These are phyloP conservation scores for Siderastrea radians DNA, from an alignment of 92 coral and sea anemone species.

Conservation along the genomic window DNA sequence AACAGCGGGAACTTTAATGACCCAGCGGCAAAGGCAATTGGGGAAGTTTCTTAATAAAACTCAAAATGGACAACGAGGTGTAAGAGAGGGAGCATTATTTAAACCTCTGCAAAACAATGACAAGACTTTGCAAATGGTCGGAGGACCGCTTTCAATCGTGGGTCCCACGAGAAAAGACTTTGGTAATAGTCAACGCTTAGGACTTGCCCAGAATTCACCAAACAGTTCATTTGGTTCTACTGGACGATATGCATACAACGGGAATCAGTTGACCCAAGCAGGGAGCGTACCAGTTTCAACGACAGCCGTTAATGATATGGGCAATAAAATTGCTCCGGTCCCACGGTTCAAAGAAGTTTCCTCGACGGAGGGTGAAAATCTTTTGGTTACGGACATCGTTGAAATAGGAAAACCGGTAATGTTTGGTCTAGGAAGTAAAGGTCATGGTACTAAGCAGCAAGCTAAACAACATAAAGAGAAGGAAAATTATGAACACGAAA, in stretches of 20 bases:
- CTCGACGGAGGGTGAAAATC: background rate
- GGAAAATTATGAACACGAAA: background rate
- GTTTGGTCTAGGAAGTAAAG: background rate
- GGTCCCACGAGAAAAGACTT: too few relatives aligned
- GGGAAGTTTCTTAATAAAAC: background rate
- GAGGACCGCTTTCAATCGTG: background rate
- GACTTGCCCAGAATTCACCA: background rate
- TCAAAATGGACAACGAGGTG: background rate
- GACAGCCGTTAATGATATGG: background rate
- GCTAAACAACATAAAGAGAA: background rate
- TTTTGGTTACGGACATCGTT: background rate
- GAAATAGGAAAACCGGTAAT: slow-evolving; percentile 13
- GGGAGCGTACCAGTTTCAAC: background rate
- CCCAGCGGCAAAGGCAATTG: background rate
- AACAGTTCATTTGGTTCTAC: background rate
- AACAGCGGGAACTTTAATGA: background rate
- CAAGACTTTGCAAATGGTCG: background rate
- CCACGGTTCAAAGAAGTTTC: background rate
- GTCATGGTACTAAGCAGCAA: too few relatives aligned
- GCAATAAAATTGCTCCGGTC: background rate
- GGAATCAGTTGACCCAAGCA: too few relatives aligned
- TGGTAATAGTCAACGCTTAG: too few relatives aligned
- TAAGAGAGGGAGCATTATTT: background rate
- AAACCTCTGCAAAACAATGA: background rate
- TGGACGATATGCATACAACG: too few relatives aligned